phyloP scores from a whole-genome alignment of 2,113 vertebrate species.

The Plestiodon gilberti region DNA sequence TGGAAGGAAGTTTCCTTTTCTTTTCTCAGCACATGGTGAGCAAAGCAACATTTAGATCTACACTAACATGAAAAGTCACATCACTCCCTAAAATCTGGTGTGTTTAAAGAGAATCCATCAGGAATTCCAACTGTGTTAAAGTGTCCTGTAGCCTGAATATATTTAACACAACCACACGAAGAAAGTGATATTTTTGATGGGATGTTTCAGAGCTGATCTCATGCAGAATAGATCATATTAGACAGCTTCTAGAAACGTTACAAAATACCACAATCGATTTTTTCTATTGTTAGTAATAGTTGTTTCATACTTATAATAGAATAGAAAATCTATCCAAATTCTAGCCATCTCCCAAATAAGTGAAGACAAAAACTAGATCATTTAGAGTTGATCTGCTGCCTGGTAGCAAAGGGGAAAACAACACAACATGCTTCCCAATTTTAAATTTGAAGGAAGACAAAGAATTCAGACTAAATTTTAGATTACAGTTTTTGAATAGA shows the following conservation, averaged over 20 bases:
- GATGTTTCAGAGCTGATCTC: slow-evolving; percentile 49
- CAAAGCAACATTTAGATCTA: slow-evolving; percentile 16
- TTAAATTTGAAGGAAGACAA: not conserved
- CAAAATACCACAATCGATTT: slow-evolving; percentile 40
- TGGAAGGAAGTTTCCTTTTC: not conserved
- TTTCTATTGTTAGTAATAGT: not conserved
- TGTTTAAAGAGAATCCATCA: slow-evolving; percentile 34
- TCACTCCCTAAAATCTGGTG: slow-evolving; percentile 26
- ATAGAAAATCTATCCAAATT: not conserved
- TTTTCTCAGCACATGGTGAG: not conserved
- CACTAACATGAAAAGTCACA: slow-evolving; percentile 45
- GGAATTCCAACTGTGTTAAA: slow-evolving; percentile 55
- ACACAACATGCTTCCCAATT: not conserved
- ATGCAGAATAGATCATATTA: slow-evolving; percentile 42
- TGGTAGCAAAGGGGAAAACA: not conserved
- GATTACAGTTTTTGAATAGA: not conserved
- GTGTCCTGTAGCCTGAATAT: slow-evolving; percentile 26
- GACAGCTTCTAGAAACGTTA: slow-evolving; percentile 51
- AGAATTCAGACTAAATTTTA: not conserved
- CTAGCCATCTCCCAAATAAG: not conserved
- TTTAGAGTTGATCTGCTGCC: not conserved
- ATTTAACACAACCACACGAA: slow-evolving; percentile 54
- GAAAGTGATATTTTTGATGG: slow-evolving; percentile 56
- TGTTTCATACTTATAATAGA: slow-evolving; percentile 1
- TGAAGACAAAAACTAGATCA: not conserved